Percentiles rank a stretch among this genome's conserved stretches.
Evolutionary conservation across 2,797 vertebrate species (phyloP).

Genomic region (Gymnothorax reevesii): DNA sequence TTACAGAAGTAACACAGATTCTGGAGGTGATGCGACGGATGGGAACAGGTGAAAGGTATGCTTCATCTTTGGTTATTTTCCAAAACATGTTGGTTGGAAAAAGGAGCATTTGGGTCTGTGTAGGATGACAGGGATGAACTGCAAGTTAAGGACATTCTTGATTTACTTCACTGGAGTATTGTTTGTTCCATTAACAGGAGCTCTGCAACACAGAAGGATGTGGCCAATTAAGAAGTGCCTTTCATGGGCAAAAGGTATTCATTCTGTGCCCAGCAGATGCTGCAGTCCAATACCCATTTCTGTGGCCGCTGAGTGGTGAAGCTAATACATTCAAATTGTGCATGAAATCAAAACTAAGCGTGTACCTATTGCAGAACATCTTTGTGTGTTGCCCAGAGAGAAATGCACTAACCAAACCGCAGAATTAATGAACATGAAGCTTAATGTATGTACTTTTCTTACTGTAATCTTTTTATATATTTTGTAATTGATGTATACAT

Average conservation of each 20-base stretch:
- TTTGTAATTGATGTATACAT: neutral
- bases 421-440: slow-evolving; percentile 6
- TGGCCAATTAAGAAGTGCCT: neutral
- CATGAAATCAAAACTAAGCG: neutral
- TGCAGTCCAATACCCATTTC: neutral
- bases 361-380: neutral
- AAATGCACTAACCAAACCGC: slow-evolving; percentile 12
- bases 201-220: slow-evolving; percentile 27
- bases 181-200: slow-evolving; percentile 24
- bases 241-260: neutral
- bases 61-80: slow-evolving; percentile 22
- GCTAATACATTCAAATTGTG: neutral
- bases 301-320: slow-evolving; percentile 7
- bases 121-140: neutral
- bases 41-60: slow-evolving; percentile 34
- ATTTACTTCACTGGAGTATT: neutral
- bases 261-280: neutral
- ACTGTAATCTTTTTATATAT: neutral
- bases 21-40: slow-evolving; percentile 21
- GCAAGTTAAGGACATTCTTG: neutral
- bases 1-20: slow-evolving; percentile 29
- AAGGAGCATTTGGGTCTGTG: neutral
- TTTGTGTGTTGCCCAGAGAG: neutral
- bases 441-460: slow-evolving; percentile 8
- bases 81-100: neutral